phyloP scores from a whole-genome alignment of 2,797 vertebrate species.

The Platyrinchus mystaceus region DNA sequence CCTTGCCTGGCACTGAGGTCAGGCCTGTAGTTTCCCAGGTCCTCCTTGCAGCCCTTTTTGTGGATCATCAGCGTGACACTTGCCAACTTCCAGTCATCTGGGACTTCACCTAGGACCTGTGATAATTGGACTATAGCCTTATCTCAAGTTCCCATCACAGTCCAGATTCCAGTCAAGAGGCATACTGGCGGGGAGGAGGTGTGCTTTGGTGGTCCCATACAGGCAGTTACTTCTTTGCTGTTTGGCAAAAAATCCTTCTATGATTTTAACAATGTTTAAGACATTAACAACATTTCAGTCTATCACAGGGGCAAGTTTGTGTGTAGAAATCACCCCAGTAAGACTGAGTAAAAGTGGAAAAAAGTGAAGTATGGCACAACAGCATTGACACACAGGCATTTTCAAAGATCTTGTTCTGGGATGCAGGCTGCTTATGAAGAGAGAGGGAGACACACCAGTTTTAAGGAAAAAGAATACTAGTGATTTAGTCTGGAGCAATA shows the following conservation, averaged over 20 bases:
- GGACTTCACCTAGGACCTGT: not conserved
- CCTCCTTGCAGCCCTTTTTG: too few species aligned
- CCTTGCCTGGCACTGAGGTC: too few species aligned
- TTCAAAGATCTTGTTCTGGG: not conserved
- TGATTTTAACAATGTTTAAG: not conserved
- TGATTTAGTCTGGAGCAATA: not conserved
- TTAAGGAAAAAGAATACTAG: not conserved
- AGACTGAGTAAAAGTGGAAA: not conserved
- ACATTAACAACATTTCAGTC: not conserved
- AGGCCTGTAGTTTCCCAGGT: too few species aligned
- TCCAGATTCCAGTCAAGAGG: not conserved
- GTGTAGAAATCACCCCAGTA: not conserved
- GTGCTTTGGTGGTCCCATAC: not conserved
- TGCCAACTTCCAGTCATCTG: too few species aligned
- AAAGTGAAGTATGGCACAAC: not conserved
- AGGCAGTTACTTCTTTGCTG: not conserved
- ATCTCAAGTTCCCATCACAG: not conserved
- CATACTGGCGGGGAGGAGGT: not conserved
- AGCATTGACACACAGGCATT: not conserved
- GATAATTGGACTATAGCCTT: not conserved
- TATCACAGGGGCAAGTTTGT: not conserved
- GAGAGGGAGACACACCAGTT: not conserved
- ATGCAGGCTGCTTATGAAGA: not conserved
- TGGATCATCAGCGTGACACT: too few species aligned
- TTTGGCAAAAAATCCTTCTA: not conserved